These are phyloP conservation scores for Oreochromis spilurus DNA, from an alignment of 2,113 vertebrate species.

Conservation along the genomic window DNA sequence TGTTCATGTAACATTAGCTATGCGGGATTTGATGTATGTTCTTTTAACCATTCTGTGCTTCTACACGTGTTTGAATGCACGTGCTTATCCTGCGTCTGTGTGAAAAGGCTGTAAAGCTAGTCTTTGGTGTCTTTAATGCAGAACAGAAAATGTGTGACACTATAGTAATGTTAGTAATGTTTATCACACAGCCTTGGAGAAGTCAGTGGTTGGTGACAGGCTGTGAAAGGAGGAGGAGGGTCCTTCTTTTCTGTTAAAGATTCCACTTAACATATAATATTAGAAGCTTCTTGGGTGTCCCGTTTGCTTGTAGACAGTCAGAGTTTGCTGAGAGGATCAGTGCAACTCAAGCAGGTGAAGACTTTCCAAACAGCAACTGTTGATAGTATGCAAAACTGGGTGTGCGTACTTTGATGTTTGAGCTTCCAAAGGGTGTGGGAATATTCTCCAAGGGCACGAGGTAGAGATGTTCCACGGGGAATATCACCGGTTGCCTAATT, in stretches of 20 bases:
- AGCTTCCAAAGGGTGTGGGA: conserved; percentile 47
- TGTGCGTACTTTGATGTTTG: conserved; percentile 56
- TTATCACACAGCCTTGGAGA: conserved; percentile 13
- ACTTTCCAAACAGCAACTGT: conserved; percentile 27
- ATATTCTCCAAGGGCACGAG: conserved; percentile 43
- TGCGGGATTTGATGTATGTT: background rate
- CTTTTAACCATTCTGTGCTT: background rate
- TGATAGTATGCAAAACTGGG: conserved; percentile 7
- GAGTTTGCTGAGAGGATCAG: background rate
- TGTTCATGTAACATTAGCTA: conserved; percentile 43
- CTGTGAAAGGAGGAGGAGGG: background rate
- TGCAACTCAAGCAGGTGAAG: background rate
- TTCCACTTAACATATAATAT: background rate
- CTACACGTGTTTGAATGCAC: conserved; percentile 15
- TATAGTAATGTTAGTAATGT: background rate
- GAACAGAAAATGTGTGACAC: background rate
- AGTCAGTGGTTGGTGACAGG: background rate
- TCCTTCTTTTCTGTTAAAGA: background rate
- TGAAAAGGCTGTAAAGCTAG: background rate
- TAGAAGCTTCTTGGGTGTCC: background rate
- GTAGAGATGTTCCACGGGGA: conserved; percentile 44
- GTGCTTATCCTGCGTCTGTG: background rate
- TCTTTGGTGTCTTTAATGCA: background rate
- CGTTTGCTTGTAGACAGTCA: background rate
- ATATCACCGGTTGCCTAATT: conserved; percentile 57